A percentile compares a stretch with the other conserved stretches of the same genome.
Conservation (phyloP, 2,113 vertebrate species). For the Pica pica region DNA sequence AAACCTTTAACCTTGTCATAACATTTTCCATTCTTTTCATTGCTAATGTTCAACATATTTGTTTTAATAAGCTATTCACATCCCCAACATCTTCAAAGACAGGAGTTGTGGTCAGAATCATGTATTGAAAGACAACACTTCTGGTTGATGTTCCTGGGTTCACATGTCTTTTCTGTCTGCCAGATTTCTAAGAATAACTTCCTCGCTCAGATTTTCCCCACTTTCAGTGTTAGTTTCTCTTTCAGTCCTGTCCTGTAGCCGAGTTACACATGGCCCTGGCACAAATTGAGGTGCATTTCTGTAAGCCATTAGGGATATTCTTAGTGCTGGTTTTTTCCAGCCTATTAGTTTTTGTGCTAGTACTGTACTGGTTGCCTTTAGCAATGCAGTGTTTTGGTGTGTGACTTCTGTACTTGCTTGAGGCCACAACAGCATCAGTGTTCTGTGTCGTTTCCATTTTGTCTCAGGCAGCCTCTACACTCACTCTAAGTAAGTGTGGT, state of each 20-base stretch:
- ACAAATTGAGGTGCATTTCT: background rate
- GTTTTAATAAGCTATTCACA: background rate
- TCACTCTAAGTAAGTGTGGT: background rate
- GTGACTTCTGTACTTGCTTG: slow-evolving; percentile 7
- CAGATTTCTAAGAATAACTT: background rate
- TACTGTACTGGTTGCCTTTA: background rate
- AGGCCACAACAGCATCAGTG: slow-evolving; percentile 32
- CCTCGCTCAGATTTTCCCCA: background rate
- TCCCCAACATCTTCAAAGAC: background rate
- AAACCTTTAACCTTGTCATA: background rate
- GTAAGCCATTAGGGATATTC: background rate
- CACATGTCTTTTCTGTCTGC: background rate
- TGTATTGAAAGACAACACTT: background rate
- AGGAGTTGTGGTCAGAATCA: background rate
- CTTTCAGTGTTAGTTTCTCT: background rate
- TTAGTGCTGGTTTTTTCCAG: background rate
- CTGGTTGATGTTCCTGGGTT: background rate
- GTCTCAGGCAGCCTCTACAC: background rate
- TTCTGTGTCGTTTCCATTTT: slow-evolving; percentile 15
- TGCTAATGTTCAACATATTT: background rate
- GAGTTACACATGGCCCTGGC: background rate
- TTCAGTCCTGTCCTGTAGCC: background rate
- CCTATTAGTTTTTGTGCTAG: background rate
- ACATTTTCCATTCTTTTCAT: background rate
- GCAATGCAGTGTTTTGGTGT: background rate